Conservation (phyloP, 2,113 vertebrate genomes). For the Maccullochella peelii region DNA sequence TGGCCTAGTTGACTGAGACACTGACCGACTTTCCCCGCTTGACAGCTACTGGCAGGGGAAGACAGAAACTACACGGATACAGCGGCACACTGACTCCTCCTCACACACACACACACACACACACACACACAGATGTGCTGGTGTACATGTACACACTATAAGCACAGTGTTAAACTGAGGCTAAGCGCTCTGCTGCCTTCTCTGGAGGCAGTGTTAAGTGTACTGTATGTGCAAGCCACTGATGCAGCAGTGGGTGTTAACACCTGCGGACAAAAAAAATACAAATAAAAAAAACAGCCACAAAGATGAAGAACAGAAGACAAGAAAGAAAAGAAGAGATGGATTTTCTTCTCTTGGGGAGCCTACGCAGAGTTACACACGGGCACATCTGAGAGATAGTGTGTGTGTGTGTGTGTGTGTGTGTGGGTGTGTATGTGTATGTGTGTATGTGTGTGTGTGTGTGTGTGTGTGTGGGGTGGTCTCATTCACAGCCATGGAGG, state of each 20-base stretch:
- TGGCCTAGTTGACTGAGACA: constrained; percentile 60
- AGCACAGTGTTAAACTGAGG: not conserved
- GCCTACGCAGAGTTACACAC: constrained; percentile 11
- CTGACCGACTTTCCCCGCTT: constrained; percentile 64
- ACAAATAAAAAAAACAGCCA: too few relatives aligned
- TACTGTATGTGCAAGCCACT: not conserved
- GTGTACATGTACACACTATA: not conserved
- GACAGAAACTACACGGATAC: constrained; percentile 17
- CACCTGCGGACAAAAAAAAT: constrained; percentile 29
- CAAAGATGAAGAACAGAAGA: constrained; percentile 12
- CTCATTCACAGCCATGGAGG: constrained; percentile 45
- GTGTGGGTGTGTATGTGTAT: too few relatives aligned
- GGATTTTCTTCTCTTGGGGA: constrained; percentile 27
- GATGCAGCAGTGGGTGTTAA: constrained; percentile 36
- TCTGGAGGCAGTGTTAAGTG: constrained; percentile 16
- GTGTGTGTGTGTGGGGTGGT: too few relatives aligned
- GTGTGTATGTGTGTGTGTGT: too few relatives aligned
- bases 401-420: too few relatives aligned
- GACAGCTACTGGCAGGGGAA: constrained; percentile 42
- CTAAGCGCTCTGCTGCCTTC: constrained; percentile 4
- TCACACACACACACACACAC: not conserved
- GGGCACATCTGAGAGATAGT: not conserved
- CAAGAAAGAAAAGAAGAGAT: not conserved
- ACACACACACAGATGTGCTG: not conserved
- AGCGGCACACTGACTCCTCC: not conserved